Evolutionary conservation across 2,888 invertebrate species (phyloP).

Genomic region (Yponomeuta plumbellus): DNA sequence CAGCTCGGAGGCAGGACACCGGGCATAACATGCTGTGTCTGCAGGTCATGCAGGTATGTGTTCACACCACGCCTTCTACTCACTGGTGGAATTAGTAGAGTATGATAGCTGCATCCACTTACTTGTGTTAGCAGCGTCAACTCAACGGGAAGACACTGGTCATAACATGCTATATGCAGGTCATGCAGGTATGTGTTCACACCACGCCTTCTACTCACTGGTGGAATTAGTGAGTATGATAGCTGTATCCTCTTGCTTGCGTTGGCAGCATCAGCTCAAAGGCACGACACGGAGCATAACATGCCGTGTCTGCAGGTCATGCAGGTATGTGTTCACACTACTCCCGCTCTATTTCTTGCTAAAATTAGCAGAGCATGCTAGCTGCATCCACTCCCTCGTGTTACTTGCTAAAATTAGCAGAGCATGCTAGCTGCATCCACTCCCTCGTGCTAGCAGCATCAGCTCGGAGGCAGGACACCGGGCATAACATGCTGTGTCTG

Average conservation of each 20-base stretch:
- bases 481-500: conserved; percentile 56
- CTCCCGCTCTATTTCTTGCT: background rate
- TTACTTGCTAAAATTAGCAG: conserved; percentile 47
- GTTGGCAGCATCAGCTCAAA: conserved; percentile 37
- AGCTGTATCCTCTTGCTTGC: conserved; percentile 48
- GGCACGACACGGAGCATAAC: conserved; percentile 44
- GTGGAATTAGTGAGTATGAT: no score
- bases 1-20: conserved; percentile 35
- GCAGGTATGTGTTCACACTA: conserved; percentile 40
- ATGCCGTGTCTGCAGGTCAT: conserved; percentile 61
- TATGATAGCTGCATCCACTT: background rate
- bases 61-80: background rate
- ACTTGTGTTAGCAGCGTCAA: background rate
- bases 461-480: conserved; percentile 35
- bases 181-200: conserved; percentile 50
- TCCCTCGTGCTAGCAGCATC: conserved; percentile 46
- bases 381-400: background rate
- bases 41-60: conserved; percentile 58
- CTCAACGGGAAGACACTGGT: conserved; percentile 36
- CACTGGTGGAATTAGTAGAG: background rate
- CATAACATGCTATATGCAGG: conserved; percentile 58
- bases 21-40: conserved; percentile 57
- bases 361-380: background rate
- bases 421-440: conserved; percentile 43
- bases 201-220: no score